Evolutionary conservation across 2,888 invertebrate species (phyloP).

Genomic region (Drosophila meridionalis): DNA sequence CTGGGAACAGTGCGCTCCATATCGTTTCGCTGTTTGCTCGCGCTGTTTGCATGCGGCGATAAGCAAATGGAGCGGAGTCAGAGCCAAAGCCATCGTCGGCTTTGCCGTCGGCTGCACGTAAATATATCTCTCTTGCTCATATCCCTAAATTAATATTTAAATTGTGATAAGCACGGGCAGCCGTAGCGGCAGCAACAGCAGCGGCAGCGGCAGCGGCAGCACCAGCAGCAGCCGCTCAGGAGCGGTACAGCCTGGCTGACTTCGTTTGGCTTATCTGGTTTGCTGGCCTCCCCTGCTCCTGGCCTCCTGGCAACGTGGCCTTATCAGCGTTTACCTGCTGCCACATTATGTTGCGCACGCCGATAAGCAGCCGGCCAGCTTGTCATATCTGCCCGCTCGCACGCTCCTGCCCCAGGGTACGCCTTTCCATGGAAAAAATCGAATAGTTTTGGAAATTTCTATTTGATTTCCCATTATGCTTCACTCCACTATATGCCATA

Average conservation of each 20-base stretch:
- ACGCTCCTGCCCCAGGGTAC: slow-evolving; percentile 4
- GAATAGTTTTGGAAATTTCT: slow-evolving; percentile 50
- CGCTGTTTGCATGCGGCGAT: slow-evolving; percentile 56
- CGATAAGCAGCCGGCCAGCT: slow-evolving; percentile 46
- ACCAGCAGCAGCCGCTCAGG: slow-evolving; percentile 9
- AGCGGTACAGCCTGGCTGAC: slow-evolving; percentile 16
- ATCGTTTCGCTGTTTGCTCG: slow-evolving; percentile 41
- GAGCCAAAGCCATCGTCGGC: slow-evolving; percentile 19
- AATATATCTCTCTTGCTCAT: slow-evolving; percentile 39
- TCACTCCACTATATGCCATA: slow-evolving; percentile 22
- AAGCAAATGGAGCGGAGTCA: slow-evolving; percentile 42
- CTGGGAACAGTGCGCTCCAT: slow-evolving; percentile 36
- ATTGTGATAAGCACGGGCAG: slow-evolving; percentile 63
- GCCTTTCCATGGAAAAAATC: slow-evolving; percentile 32
- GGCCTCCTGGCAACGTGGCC: slow-evolving; percentile 25
- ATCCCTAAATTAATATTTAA: slow-evolving; percentile 79
- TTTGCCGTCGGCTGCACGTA: slow-evolving; percentile 36
- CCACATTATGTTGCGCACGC: slow-evolving; percentile 56
- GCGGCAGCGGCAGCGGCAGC: slow-evolving; percentile 14
- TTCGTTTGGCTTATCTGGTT: slow-evolving; percentile 58
- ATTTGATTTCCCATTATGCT: slow-evolving; percentile 74
- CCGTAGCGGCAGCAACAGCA: slow-evolving; percentile 25
- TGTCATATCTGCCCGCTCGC: slow-evolving; percentile 9
- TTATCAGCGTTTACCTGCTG: slow-evolving; percentile 62
- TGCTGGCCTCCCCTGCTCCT: neutral